phyloP scores from a whole-genome alignment of 2,888 invertebrate genomes.

The Drosophila maculinotata region DNA sequence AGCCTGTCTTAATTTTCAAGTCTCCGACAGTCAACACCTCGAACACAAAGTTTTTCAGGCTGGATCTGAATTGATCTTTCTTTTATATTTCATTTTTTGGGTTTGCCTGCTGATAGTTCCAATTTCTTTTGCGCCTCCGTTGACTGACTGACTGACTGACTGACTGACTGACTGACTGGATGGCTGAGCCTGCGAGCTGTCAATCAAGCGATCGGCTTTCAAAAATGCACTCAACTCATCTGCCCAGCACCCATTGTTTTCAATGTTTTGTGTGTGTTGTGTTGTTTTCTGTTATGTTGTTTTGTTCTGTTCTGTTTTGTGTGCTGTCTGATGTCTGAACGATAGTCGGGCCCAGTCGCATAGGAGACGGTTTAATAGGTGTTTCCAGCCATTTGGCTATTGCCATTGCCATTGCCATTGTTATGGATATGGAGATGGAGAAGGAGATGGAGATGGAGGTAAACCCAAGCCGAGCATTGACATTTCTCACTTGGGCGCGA shows the following conservation, averaged over 20 bases:
- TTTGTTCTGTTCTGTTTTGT: conserved; percentile 21
- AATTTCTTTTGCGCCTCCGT: conserved; percentile 51
- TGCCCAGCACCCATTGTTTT: conserved; percentile 60
- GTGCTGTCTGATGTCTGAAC: conserved; percentile 34
- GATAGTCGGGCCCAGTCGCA: conserved; percentile 15
- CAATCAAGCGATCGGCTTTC: conserved; percentile 60
- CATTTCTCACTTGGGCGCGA: conserved; percentile 76
- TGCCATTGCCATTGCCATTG: conserved; percentile 33
- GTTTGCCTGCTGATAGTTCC: conserved; percentile 50
- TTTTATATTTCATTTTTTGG: conserved; percentile 20
- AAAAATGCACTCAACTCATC: conserved; percentile 69
- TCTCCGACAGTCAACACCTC: conserved; percentile 53
- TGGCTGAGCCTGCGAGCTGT: conserved; percentile 32
- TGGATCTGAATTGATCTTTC: conserved; percentile 30
- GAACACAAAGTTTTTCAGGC: conserved; percentile 36
- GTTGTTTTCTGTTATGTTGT: conserved; percentile 18
- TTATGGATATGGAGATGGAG: conserved; percentile 17
- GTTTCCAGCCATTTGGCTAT: conserved; percentile 37
- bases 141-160: conserved; percentile 21
- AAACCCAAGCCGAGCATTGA: conserved; percentile 50
- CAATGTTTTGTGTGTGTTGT: conserved; percentile 44
- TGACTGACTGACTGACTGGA: conserved; percentile 6
- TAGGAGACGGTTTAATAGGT: conserved; percentile 40
- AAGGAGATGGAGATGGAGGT: conserved; percentile 26
- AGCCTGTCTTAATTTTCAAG: conserved; percentile 14